Conservation (phyloP, 2,888 invertebrate species). For the Agrotis puta region DNA sequence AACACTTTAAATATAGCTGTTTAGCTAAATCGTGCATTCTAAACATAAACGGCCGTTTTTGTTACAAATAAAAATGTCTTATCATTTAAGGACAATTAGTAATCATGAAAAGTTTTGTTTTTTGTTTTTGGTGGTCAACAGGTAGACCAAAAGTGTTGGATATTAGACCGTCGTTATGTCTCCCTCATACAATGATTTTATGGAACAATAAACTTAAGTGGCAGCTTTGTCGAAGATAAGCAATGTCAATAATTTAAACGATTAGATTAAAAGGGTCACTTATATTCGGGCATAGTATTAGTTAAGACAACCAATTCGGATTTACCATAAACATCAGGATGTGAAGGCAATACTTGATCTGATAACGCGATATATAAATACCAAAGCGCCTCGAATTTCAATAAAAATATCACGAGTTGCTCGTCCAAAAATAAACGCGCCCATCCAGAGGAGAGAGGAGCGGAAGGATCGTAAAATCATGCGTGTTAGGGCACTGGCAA, state of each 20-base stretch:
- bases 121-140: conserved; percentile 23
- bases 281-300: conserved; percentile 51
- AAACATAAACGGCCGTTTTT: no score
- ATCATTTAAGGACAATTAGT: neutral
- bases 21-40: no score
- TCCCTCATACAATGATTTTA: conserved; percentile 12
- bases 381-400: conserved; percentile 79
- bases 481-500: conserved; percentile 87
- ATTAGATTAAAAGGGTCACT: conserved; percentile 51
- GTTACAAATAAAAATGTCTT: no score
- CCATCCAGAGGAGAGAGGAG: conserved; percentile 71
- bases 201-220: conserved; percentile 13
- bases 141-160: conserved; percentile 12
- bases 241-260: conserved; percentile 55
- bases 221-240: conserved; percentile 55
- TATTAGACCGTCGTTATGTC: neutral
- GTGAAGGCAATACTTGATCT: conserved; percentile 78
- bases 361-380: conserved; percentile 81
- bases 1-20: no score
- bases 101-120: conserved; percentile 11
- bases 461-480: conserved; percentile 86
- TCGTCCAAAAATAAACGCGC: conserved; percentile 80
- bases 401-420: conserved; percentile 79
- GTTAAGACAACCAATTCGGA: conserved; percentile 63
- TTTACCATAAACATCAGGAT: conserved; percentile 71